Evolutionary conservation across 2,113 vertebrate genomes (phyloP), one percentile per base, ranked within the genome.

Genomic region (Apodemus speciosus): DNA sequence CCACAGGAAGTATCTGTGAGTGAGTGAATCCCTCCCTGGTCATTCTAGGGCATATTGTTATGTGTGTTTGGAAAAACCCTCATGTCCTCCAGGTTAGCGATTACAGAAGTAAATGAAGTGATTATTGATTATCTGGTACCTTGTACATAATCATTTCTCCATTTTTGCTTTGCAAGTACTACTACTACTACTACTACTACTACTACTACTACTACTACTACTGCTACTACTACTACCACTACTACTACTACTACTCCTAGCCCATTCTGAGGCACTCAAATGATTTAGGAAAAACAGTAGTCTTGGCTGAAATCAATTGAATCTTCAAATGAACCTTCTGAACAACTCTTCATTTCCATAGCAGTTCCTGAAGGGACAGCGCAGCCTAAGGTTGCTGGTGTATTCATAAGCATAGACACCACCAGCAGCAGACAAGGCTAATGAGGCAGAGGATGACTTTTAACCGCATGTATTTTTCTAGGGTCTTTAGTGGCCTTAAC

Each of bases 41-140:
- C 64, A 83, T 49, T 93, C 62, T 85, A 60, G 30, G 23, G 4
- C 23, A 95, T 2, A 40, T 30, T 75, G 49, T 21, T 64, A 43
- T 91, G 32, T 87, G 30, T 60, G 27, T 94, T 89, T 43, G 16
- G 64, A 64, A 81, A 96, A 94, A 93, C 46, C 4, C 18, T 40
- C 38, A 58, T 85, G 25, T 43, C 1, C 27, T 68, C 35, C 62
- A 80, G 16, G 77, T 23, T 79, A 95, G 27, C 18, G 60, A 53
- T 83, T 91, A 80, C 43, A 94, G 69, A 92, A 91, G 76, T 49
- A 81, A 58, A 93, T 87, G 89, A 92, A 89, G 15, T 53, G 40
- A 58, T 56, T 81, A 60, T 60, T 84, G n/a, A 49, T 85, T 51
- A 91, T 38, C 43, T 9, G 58, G 86, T 87, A 91, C 76, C 43